Base-by-base conservation (phyloP, 2,797 vertebrate genomes). In the Helicolenus hilgendorfi region DNA sequence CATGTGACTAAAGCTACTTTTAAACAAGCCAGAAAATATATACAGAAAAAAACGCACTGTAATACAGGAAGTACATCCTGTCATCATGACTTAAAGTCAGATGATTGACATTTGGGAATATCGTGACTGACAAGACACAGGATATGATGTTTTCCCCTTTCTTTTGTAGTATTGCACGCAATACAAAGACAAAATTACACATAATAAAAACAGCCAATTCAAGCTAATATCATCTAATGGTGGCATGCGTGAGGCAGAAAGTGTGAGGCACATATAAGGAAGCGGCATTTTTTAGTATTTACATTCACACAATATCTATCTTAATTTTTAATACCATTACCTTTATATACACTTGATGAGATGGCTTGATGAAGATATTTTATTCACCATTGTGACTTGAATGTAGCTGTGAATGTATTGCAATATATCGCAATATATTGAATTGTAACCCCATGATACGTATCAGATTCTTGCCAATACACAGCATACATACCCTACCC, bases 81-180 rank as follows among this genome's bases (percentile, higher is more conserved):
- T 56, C 41, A 59, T 55, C 33, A 35, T 88, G 88, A 92, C 31
- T 67, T 79, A 2, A 72, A 38, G 20, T 94, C 86, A 88, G 36
- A 20, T 78, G 89, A 83, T 55, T 4, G 18, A 63, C 49, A 69
- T 69, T 18, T 60, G 33, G 41, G 15, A 45, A 60, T 56, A 38
- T n/a, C 11, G 27, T 58, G 22, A 59, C 15, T 31, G 49, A 41
- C 13, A 53, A 22, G 11, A 26, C 29, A 55, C 55, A 73, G 70
- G 89, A 84, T 83, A 67, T 77, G 38, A 20, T 0, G 4, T n/a
- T 22, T 65, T 29, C 26, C 29, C 29, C 3, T 1, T 18, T 49
- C 4, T 45, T 27, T 62, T 64, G 20, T 26, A 5, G 10, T 38
- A 1, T 38, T 22, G 55, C 7, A 63, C 60, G 15, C 2, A 55